Conservation (phyloP, 2,797 vertebrate species). For the Heliangelus exortis region DNA sequence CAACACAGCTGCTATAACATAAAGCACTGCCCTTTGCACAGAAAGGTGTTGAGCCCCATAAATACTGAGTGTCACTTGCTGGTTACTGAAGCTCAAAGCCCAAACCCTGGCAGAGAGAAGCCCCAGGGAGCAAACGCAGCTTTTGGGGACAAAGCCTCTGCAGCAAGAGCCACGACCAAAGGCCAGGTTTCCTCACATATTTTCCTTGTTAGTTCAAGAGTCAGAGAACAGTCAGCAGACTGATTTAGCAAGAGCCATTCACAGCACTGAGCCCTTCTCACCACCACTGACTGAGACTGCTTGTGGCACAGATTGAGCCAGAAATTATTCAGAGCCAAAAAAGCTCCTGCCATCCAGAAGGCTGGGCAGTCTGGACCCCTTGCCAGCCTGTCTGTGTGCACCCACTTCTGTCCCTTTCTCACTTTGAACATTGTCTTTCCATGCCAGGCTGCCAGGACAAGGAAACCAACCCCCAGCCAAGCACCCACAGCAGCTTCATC, state of each 20-base stretch:
- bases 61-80: background rate
- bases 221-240: background rate
- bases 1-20: background rate
- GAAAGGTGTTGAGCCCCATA: background rate
- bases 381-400: background rate
- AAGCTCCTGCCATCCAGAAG: background rate
- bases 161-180: background rate
- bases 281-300: background rate
- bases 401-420: background rate
- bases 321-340: background rate
- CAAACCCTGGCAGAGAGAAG: background rate
- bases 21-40: background rate
- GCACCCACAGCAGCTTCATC: background rate
- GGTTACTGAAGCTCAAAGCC: background rate
- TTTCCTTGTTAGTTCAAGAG: background rate
- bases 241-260: background rate
- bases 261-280: background rate
- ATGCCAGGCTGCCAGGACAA: background rate
- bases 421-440: background rate
- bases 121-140: accelerated
- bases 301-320: background rate
- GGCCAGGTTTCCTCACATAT: background rate
- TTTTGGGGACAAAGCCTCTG: background rate
- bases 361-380: background rate
- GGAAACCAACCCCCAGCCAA: background rate